Evolutionary conservation across 1,140 invertebrate genomes (phyloP), one percentile per base, ranked within the genome.

Genomic region (Parasteatoda tepidariorum): DNA sequence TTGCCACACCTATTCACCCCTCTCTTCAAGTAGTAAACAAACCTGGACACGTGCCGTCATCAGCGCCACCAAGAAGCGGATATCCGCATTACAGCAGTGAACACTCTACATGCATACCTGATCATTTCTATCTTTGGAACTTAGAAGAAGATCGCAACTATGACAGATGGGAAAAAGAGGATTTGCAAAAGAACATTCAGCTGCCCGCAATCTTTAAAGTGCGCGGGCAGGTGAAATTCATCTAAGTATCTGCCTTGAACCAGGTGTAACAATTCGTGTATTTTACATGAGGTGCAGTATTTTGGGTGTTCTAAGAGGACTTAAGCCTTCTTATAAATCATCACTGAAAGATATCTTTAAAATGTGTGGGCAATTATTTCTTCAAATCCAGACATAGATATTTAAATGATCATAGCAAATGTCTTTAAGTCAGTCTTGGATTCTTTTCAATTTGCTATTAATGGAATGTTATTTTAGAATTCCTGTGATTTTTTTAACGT

Each of bases 161-260:
- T 71, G 68, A 71, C 68, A 71, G 68, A 71, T 71, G 68, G 68
- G 15, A 54, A 71, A n/a, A n/a, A n/a, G n/a, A 71, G 68, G 68
- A 71, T 71, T 71, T 71, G 26, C 22, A 71, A 28, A 71, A 18
- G 2, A n/a, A 22, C 11, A 22, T 18, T 54, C 68, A 55, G 68
- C 68, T 71, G 68, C 68, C 38, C 48, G 48, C 41, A 28, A 55
- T 30, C 9, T 55, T 71, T 5, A 15, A 55, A 48, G n/a, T 71
- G 66, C 9, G 11, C 22, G 34, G n/a, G 33, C 66, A 68, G 66
- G 66, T 68, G 66, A 68, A 68, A 59, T 59, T 26, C 18, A n/a
- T 3, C 6, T 15, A 24, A 70, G 22, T 34, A 48, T 33, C 67
- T 48, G 13, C 11, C 34, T 18, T 15, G 24, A 4, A 33, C 67